phyloP scores from a whole-genome alignment of 2,113 vertebrate species.

The Nicator chloris region DNA sequence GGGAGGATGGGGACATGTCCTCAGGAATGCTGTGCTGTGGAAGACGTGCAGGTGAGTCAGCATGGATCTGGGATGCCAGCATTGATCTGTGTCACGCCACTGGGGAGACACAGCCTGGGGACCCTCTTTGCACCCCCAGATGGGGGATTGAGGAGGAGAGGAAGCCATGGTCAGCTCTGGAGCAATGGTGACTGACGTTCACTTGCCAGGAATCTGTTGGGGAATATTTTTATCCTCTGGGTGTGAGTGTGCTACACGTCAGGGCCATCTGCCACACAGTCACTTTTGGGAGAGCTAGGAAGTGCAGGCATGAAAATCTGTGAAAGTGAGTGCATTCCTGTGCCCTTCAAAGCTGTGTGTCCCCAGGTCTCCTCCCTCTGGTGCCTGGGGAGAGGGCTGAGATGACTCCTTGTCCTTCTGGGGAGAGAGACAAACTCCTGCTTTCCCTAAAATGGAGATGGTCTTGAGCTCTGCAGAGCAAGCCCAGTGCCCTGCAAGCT shows the following conservation, averaged over 20 bases:
- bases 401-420: background rate
- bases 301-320: constrained; percentile 54
- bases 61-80: background rate
- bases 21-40: background rate
- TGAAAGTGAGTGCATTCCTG: constrained; percentile 58
- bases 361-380: constrained; percentile 40
- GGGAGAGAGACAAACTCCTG: background rate
- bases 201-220: constrained; percentile 57
- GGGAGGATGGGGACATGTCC: background rate
- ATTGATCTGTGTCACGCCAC: background rate
- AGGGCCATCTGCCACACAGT: constrained; percentile 72
- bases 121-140: background rate
- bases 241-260: constrained; percentile 61
- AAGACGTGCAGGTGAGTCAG: background rate
- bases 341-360: constrained; percentile 44
- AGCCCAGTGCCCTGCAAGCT: background rate
- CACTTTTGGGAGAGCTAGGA: constrained; percentile 58
- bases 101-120: accelerated
- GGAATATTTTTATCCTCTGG: constrained; percentile 72
- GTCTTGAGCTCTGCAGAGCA: background rate
- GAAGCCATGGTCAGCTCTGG: background rate
- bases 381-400: background rate
- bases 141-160: background rate
- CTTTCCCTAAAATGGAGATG: background rate
- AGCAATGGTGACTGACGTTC: background rate